phyloP scores from a whole-genome alignment of 2,888 invertebrate species.

The Polydrusus cervinus region DNA sequence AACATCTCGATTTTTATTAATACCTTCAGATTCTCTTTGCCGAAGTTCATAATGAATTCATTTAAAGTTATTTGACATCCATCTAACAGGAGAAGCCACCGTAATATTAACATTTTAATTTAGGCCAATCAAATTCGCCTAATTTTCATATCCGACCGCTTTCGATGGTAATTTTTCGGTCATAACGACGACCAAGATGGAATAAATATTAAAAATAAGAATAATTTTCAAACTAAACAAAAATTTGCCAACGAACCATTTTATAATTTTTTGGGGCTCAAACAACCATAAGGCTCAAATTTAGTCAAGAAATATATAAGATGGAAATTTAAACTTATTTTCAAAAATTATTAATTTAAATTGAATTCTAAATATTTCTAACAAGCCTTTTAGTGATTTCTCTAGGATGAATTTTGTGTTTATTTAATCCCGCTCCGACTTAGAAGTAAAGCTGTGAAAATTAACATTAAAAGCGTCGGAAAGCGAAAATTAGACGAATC shows the following conservation, averaged over 20 bases:
- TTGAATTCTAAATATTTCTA: neutral
- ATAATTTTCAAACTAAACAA: neutral
- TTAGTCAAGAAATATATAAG: too few relatives aligned
- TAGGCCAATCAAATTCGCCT: slow-evolving; percentile 3
- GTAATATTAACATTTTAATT: slow-evolving; percentile 15
- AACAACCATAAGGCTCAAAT: too few relatives aligned
- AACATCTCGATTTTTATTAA: too few relatives aligned
- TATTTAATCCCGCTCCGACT: neutral
- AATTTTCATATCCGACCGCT: slow-evolving; percentile 21
- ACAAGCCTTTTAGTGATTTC: neutral
- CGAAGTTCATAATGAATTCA: neutral
- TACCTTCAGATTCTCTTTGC: too few relatives aligned
- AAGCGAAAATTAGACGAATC: slow-evolving; percentile 5
- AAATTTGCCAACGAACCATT: neutral
- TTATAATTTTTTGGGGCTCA: too few relatives aligned
- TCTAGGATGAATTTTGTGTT: neutral
- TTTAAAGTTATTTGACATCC: neutral
- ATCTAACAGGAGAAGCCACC: neutral
- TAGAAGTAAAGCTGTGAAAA: neutral
- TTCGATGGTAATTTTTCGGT: slow-evolving; percentile 24
- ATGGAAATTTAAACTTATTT: too few relatives aligned
- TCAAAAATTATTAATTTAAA: neutral
- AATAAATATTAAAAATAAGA: slow-evolving; percentile 3
- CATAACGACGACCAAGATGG: neutral
- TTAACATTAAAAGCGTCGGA: slow-evolving; percentile 8